Percentiles rank a stretch among this genome's conserved stretches.
phyloP scores from a whole-genome alignment of 2,113 vertebrate species.

The Dermatemys mawii region DNA sequence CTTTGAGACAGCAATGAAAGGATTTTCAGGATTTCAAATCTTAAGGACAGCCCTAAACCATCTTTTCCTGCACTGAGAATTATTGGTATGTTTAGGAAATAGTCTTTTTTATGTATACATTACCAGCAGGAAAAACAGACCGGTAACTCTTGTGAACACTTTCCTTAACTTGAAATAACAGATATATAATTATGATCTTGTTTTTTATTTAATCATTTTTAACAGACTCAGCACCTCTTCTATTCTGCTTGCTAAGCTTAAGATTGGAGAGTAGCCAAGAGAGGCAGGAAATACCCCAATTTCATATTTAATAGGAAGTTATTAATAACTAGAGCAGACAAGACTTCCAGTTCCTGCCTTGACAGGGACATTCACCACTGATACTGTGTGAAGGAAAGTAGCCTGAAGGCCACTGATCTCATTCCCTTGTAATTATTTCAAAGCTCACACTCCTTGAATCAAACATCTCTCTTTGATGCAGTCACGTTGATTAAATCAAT shows the following conservation, averaged over 20 bases:
- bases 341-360: background rate
- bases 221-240: background rate
- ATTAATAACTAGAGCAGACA: background rate
- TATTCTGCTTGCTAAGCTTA: background rate
- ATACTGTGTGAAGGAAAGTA: background rate
- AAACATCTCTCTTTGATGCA: background rate
- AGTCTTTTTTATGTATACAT: background rate
- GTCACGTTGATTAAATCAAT: too few species aligned
- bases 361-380: background rate
- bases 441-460: background rate
- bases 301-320: constrained; percentile 30
- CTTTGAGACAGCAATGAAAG: background rate
- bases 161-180: background rate
- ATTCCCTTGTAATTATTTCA: too few species aligned
- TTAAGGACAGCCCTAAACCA: background rate
- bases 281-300: constrained; percentile 5
- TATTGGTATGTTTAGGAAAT: background rate
- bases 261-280: background rate
- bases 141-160: background rate
- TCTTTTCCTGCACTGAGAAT: background rate
- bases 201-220: background rate
- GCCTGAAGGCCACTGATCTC: background rate
- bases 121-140: background rate
- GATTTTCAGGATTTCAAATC: background rate
- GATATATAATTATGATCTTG: background rate